A percentile compares a stretch with the other conserved stretches of the same genome.
Conservation (phyloP, 2,113 vertebrate species). For the Micronycteris hirsuta region DNA sequence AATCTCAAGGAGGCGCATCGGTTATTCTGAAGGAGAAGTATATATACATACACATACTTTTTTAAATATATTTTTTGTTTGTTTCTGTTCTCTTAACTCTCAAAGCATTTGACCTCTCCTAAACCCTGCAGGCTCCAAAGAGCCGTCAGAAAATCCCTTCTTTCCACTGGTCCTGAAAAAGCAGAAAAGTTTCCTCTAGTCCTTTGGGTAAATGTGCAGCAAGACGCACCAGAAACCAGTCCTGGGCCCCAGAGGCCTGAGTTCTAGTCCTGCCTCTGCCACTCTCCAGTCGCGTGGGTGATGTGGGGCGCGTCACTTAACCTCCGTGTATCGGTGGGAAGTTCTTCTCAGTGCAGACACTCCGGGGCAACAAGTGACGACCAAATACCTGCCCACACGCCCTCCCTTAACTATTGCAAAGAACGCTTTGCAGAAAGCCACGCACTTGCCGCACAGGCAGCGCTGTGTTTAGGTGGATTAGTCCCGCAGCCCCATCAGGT, state of each 20-base stretch:
- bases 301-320: neutral
- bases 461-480: neutral
- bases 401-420: neutral
- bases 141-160: neutral
- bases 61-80: too few relatives aligned
- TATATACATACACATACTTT: too few relatives aligned
- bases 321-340: neutral
- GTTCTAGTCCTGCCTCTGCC: neutral
- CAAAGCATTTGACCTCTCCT: neutral
- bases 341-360: neutral
- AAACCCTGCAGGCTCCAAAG: neutral
- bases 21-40: neutral
- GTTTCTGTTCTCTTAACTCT: neutral
- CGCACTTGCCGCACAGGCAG: accelerated
- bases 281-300: neutral
- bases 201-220: neutral
- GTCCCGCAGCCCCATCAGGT: neutral
- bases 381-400: neutral
- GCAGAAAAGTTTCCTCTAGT: neutral
- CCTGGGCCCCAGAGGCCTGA: neutral
- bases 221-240: neutral
- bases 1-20: neutral
- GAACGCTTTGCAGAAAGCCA: neutral
- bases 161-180: neutral
- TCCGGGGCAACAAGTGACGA: neutral